Conservation (phyloP, 2,113 vertebrate genomes). For the Oostethus manadensis region DNA sequence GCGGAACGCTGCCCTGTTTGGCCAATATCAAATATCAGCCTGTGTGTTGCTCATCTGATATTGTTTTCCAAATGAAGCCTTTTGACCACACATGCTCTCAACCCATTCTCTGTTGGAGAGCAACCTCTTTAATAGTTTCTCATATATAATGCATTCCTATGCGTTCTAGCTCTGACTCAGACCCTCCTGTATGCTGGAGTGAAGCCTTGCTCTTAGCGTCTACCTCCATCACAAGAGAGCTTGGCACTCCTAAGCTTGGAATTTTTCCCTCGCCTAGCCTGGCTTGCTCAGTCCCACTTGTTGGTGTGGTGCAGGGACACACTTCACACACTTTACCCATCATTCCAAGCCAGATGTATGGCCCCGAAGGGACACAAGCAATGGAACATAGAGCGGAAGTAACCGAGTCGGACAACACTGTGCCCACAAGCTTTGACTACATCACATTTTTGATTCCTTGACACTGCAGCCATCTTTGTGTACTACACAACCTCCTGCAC, state of each 20-base stretch:
- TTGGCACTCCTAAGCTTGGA: conserved; percentile 2
- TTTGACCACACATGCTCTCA: neutral
- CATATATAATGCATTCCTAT: neutral
- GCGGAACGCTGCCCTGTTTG: neutral
- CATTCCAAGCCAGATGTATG: conserved; percentile 4
- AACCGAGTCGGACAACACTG: conserved; percentile 3
- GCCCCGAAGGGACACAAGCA: conserved; percentile 1
- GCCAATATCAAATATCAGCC: neutral
- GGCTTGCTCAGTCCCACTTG: conserved; percentile 3
- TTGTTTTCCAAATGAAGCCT: neutral
- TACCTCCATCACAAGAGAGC: conserved; percentile 1
- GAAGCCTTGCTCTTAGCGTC: neutral
- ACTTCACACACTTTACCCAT: conserved; percentile 1
- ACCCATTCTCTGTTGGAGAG: neutral
- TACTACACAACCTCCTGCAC: neutral
- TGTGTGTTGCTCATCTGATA: neutral
- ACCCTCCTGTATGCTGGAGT: neutral
- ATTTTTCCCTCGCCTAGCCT: neutral
- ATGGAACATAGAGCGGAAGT: neutral
- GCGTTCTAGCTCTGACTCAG: neutral
- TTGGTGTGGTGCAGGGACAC: neutral
- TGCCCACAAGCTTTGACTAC: conserved; percentile 3
- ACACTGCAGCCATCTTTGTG: neutral
- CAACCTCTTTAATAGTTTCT: neutral
- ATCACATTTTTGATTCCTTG: conserved; percentile 4